Percentiles rank a stretch among this genome's conserved stretches.
phyloP scores from a whole-genome alignment of 2,797 vertebrate species.

The Amphiprion clarkii region DNA sequence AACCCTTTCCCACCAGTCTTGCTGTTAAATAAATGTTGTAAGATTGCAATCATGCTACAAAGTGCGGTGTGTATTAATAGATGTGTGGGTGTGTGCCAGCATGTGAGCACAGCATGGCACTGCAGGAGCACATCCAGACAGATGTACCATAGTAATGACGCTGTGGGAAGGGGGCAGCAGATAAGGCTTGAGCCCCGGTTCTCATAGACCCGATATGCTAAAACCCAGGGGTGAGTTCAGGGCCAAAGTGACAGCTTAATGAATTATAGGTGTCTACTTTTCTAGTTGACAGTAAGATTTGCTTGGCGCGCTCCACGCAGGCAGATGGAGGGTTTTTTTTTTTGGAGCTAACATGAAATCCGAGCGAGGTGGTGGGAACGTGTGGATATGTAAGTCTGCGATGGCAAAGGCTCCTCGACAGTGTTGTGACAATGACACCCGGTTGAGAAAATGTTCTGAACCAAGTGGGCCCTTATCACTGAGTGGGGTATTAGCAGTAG shows the following conservation, averaged over 20 bases:
- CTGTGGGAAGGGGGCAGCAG: slow-evolving; percentile 45
- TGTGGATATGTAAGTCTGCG: not conserved
- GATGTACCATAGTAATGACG: slow-evolving; percentile 65
- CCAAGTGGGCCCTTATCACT: slow-evolving; percentile 76
- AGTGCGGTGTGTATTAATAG: slow-evolving; percentile 27
- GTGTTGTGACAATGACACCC: slow-evolving; percentile 39
- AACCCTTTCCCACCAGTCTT: not conserved
- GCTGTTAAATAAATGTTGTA: not conserved
- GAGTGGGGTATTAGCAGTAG: slow-evolving; percentile 75
- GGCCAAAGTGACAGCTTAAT: slow-evolving; percentile 53
- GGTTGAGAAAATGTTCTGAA: slow-evolving; percentile 58
- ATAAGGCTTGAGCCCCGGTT: slow-evolving; percentile 55
- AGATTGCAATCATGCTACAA: slow-evolving; percentile 14
- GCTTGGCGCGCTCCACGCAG: not conserved
- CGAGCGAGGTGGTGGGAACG: slow-evolving; percentile 3
- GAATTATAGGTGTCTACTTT: slow-evolving; percentile 48
- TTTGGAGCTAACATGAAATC: slow-evolving; percentile 12
- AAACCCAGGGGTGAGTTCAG: slow-evolving; percentile 52
- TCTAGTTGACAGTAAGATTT: slow-evolving; percentile 18
- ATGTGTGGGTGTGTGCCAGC: slow-evolving; percentile 33
- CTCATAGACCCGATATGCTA: slow-evolving; percentile 50
- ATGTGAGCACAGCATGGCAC: slow-evolving; percentile 32
- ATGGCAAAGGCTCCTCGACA: slow-evolving; percentile 16
- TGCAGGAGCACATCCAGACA: slow-evolving; percentile 62
- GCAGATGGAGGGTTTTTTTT: slow-evolving; percentile 28